These are phyloP conservation scores for Gymnosoma rotundatum DNA, from an alignment of 2,888 invertebrate genomes.

Conservation along the genomic window DNA sequence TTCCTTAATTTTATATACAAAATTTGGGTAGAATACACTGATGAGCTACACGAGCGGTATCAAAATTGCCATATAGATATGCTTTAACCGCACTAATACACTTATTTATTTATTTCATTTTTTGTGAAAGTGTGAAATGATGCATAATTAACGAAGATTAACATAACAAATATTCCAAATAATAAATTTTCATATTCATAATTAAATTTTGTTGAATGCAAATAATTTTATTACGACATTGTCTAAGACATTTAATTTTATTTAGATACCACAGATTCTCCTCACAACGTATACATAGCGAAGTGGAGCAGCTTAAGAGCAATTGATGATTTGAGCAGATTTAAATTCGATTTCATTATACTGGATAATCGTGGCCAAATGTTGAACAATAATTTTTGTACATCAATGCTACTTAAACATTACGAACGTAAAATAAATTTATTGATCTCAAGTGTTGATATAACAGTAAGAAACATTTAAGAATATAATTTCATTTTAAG, in stretches of 20 bases:
- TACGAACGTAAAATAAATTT: constrained; percentile 79
- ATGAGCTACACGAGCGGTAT: too few species aligned
- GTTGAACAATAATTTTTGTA: constrained; percentile 79
- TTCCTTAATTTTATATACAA: too few species aligned
- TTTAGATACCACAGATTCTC: constrained; percentile 75
- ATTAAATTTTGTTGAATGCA: too few species aligned
- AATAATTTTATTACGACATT: too few species aligned
- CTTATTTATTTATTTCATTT: too few species aligned
- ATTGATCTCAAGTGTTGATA: constrained; percentile 79
- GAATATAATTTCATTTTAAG: background rate
- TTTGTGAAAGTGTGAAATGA: too few species aligned
- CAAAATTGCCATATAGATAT: too few species aligned
- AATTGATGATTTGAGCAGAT: constrained; percentile 77
- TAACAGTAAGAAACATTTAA: constrained; percentile 75
- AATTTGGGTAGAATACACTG: too few species aligned
- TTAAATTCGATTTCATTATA: constrained; percentile 79
- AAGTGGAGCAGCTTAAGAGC: constrained; percentile 79
- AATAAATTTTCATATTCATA: too few species aligned
- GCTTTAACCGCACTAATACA: too few species aligned
- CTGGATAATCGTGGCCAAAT: constrained; percentile 80
- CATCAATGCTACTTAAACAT: constrained; percentile 79
- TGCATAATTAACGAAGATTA: too few species aligned
- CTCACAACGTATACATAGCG: constrained; percentile 78
- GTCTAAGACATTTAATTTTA: background rate
- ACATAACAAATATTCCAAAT: too few species aligned